These are phyloP conservation scores for Columba guinea DNA, from an alignment of 2,797 vertebrate species.

Conservation along the genomic window DNA sequence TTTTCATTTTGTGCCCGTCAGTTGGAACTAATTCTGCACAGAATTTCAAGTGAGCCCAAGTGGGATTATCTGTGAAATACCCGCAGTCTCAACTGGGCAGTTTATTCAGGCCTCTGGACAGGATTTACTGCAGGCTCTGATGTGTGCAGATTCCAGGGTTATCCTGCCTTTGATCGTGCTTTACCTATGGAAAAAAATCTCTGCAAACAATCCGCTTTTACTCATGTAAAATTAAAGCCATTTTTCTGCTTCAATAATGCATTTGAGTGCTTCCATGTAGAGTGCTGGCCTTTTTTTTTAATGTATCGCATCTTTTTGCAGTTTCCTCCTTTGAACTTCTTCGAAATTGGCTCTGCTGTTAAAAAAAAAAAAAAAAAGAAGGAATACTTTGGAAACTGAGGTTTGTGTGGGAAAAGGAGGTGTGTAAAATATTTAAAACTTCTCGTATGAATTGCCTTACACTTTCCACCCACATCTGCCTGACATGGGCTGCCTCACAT, in stretches of 20 bases:
- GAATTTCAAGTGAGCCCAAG: slow-evolving; percentile 66
- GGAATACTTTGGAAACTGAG: not conserved
- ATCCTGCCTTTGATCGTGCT: slow-evolving; percentile 55
- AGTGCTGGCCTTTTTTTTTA: not conserved
- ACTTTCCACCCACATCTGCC: not conserved
- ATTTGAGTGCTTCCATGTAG: not conserved
- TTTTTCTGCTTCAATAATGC: slow-evolving; percentile 1
- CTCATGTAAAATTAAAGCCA: slow-evolving; percentile 34
- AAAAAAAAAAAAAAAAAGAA: not conserved
- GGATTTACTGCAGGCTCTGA: slow-evolving; percentile 57
- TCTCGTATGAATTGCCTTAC: not conserved
- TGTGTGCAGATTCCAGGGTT: slow-evolving; percentile 64
- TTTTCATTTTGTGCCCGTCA: slow-evolving; percentile 69
- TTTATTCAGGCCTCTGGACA: slow-evolving; percentile 67
- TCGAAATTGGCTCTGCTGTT: not conserved
- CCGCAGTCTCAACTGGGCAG: slow-evolving; percentile 39
- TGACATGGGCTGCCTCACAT: not conserved
- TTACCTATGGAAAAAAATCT: slow-evolving; percentile 50
- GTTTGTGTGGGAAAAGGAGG: not conserved
- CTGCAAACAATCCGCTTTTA: not conserved
- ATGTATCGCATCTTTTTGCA: not conserved
- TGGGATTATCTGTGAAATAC: slow-evolving; percentile 65
- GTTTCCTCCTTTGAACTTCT: not conserved
- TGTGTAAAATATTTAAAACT: not conserved
- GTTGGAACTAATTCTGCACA: slow-evolving; percentile 71